Evolutionary conservation across 2,888 invertebrate species (phyloP), one percentile per base, ranked within the genome.

Genomic region (Julus scanicus): DNA sequence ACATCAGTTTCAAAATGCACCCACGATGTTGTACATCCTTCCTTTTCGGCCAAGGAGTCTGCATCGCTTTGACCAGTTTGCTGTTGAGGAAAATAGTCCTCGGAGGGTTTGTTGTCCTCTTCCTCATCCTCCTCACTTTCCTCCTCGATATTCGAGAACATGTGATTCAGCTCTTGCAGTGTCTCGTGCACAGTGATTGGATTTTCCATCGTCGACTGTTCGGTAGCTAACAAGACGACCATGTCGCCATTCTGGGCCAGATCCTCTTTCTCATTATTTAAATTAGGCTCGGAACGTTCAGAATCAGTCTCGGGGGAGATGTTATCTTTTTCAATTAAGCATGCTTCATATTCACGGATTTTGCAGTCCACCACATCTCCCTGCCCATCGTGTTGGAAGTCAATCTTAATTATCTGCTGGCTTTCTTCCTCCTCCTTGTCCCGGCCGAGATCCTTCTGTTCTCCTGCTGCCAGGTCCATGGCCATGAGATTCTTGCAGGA

Each of bases 1-100:
- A 95, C 95, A 91, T 95, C 95, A 89, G 94, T 94, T 91, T 96
- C 95, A 71, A 96, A 95, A 91, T 96, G 96, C 89, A 96, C 95
- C 96, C 96, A 96, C 71, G 96, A 96, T 0, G 96, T 96, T 40
- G 95, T 94, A 89, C 94, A 94, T 93, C 91, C 91, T 89, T 90
- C 90, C 83, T 90, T 90, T 11, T 49, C 88, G 37, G 11, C 39
- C 40, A 40, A 87, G 37, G 80, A 86, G 29, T 49, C 84, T 3
- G 49, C 20, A 86, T 44, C 86, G 29, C 49, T 48, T 8, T 86
- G 49, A 2, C 39, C 49, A 0, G 44, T 20, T 37, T 53, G 49
- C 29, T 39, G 39, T 13, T 57, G 44, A 17, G 37, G 2, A 20
- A 44, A 44, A 17, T 29, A 49, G 6, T 53, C 49, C 49, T 9